Percentiles rank a stretch among this genome's conserved stretches.
Conservation (phyloP, 1,140 invertebrate genomes). For the Heliconius hewitsoni region DNA sequence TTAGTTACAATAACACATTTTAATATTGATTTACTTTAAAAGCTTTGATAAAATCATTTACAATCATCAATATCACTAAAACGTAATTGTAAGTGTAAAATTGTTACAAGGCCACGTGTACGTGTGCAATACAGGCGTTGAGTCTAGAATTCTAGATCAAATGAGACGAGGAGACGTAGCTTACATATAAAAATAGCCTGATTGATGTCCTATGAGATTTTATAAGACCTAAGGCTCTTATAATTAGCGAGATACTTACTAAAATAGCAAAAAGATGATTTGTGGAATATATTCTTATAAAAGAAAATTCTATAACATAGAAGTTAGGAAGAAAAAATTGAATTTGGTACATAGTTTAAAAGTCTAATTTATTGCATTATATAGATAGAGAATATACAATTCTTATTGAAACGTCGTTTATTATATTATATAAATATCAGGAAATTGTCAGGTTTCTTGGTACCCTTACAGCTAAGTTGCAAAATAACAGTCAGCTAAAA, state of each 20-base stretch:
- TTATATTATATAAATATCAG: no score
- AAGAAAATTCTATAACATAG: no score
- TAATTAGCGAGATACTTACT: background rate
- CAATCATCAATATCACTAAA: background rate
- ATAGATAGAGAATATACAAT: no score
- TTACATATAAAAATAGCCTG: background rate
- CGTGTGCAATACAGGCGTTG: background rate
- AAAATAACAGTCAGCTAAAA: background rate
- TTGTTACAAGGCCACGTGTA: background rate
- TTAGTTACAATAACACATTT: background rate
- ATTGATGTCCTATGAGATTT: background rate
- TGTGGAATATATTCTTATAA: background rate
- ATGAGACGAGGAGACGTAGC: background rate
- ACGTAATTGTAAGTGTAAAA: background rate
- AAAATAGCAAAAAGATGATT: background rate
- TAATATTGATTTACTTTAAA: background rate
- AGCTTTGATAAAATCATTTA: conserved; percentile 3
- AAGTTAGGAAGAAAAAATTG: no score
- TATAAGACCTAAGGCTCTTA: background rate
- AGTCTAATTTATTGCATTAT: no score
- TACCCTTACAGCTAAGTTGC: background rate
- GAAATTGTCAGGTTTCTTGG: background rate
- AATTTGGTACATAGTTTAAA: no score
- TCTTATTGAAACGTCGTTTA: no score
- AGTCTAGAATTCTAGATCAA: background rate